Conservation (phyloP, 53 echinoderm and acorn worm genomes). For the Holothuria leucospilota region DNA sequence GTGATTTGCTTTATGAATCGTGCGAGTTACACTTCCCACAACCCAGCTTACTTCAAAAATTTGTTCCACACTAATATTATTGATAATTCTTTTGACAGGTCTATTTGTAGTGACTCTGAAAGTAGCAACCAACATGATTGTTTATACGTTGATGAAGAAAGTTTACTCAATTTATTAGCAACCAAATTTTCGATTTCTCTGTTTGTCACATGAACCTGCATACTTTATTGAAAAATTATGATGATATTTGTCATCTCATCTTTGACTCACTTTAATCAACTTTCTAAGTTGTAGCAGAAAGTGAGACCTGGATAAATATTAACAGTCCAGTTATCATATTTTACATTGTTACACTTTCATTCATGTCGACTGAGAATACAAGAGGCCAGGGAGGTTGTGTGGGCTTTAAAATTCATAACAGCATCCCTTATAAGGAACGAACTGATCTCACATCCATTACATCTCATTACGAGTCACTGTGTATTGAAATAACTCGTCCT, state of each 20-base stretch:
- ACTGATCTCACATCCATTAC: too few relatives aligned
- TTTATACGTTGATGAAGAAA: too few relatives aligned
- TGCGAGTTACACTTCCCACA: too few relatives aligned
- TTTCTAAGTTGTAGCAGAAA: neutral
- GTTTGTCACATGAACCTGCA: neutral
- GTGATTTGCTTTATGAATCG: too few relatives aligned
- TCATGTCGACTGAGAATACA: neutral
- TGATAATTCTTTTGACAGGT: too few relatives aligned
- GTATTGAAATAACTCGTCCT: neutral
- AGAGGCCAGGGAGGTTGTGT: neutral
- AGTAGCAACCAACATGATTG: too few relatives aligned
- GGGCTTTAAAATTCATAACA: neutral
- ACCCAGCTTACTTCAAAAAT: neutral
- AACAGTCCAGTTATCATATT: neutral
- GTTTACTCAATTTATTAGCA: too few relatives aligned
- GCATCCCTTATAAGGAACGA: too few relatives aligned
- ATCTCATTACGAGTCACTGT: neutral
- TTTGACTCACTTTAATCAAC: neutral
- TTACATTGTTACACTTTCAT: neutral
- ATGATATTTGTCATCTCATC: neutral
- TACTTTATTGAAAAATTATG: neutral
- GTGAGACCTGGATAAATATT: neutral
- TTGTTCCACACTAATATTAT: too few relatives aligned
- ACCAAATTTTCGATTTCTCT: too few relatives aligned
- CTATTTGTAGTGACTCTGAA: too few relatives aligned